Conservation (phyloP, 2,797 vertebrate species). For the Thamnophis elegans region DNA sequence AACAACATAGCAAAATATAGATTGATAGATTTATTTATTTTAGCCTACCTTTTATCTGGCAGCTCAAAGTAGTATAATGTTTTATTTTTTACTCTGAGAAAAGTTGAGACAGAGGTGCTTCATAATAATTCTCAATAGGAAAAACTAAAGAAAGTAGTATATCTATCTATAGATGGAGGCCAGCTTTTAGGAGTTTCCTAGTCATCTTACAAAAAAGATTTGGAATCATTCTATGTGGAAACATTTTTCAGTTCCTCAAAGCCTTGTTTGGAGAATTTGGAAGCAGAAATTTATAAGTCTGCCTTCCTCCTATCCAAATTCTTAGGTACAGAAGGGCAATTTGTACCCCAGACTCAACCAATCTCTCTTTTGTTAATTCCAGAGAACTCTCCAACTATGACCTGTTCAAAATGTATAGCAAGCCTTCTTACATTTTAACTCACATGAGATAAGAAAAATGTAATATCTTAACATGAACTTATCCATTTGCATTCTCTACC, state of each 20-base stretch:
- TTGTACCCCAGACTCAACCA: neutral
- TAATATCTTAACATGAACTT: neutral
- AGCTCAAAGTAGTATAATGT: neutral
- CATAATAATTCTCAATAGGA: neutral
- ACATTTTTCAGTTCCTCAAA: neutral
- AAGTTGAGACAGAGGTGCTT: neutral
- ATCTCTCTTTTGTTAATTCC: neutral
- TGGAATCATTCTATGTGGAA: neutral
- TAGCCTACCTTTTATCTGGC: neutral
- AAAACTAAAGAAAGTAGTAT: neutral
- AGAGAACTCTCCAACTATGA: neutral
- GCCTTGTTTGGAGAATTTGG: neutral
- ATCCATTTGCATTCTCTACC: neutral
- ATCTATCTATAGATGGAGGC: neutral
- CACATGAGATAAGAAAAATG: neutral
- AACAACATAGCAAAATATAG: neutral
- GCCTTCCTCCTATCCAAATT: neutral
- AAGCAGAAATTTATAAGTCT: neutral
- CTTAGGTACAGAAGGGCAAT: neutral
- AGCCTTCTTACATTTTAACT: neutral
- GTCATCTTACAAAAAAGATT: neutral
- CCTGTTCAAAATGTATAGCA: neutral
- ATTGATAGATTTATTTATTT: neutral
- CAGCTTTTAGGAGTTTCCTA: neutral
- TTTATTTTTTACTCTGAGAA: neutral